phyloP scores from a whole-genome alignment of 2,888 invertebrate genomes.

The Pheosia tremula region DNA sequence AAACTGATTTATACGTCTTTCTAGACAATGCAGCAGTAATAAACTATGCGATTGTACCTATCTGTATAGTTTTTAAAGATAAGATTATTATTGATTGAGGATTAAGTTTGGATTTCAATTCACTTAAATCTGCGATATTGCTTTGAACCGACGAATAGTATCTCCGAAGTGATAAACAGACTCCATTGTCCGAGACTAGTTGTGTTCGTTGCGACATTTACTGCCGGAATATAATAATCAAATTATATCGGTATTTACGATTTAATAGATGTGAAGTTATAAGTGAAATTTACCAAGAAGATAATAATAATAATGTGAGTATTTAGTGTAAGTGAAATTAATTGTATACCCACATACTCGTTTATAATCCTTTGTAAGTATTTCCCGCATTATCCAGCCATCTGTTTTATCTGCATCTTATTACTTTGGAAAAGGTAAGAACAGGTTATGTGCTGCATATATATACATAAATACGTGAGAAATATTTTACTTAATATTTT shows the following conservation, averaged over 20 bases:
- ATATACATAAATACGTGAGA: too few species aligned
- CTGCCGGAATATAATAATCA: constrained; percentile 22
- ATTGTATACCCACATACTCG: too few species aligned
- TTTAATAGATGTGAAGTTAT: constrained; percentile 10
- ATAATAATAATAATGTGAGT: constrained; percentile 14
- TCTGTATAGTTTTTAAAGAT: constrained; percentile 33
- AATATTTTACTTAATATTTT: too few species aligned
- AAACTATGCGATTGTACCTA: constrained; percentile 26
- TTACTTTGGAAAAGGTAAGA: too few species aligned
- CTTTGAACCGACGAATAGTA: constrained; percentile 15
- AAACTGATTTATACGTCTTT: constrained; percentile 12
- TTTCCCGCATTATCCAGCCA: too few species aligned
- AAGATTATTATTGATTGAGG: constrained; percentile 49
- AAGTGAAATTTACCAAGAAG: constrained; percentile 14
- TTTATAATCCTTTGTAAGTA: too few species aligned
- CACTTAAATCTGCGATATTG: constrained; percentile 15
- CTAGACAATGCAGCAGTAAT: constrained; percentile 22
- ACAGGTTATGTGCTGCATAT: too few species aligned
- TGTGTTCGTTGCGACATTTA: constrained; percentile 32
- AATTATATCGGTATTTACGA: constrained; percentile 24
- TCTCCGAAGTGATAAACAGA: constrained; percentile 15
- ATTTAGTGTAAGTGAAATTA: neutral
- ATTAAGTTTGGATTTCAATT: constrained; percentile 30
- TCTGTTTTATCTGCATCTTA: neutral
- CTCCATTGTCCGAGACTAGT: constrained; percentile 17